Evolutionary conservation across 2,888 invertebrate species (phyloP), one percentile per base, ranked within the genome.

Genomic region (Thysanoteuthis rhombus): DNA sequence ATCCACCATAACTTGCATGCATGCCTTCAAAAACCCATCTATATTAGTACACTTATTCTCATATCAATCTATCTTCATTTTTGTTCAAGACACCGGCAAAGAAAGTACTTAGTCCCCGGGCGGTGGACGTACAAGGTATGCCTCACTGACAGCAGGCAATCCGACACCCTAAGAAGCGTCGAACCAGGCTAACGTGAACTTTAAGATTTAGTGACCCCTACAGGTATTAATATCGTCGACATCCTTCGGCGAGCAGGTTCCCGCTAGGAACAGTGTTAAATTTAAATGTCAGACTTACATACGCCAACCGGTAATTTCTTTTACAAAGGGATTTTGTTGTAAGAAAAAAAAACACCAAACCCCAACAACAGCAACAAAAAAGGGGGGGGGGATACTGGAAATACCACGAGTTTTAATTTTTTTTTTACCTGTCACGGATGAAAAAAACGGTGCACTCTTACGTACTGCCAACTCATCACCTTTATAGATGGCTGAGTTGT

Each of bases 271-370:
- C 2, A n/a, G 36, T 8, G 75, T n/a, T 75, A 75, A 36, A n/a
- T 75, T 75, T 75, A 75, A 75, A 75, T 75, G 75, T 75, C 75
- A 75, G 75, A 75, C 75, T 75, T n/a, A 75, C n/a, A 75, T 75
- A n/a, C 75, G 75, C 75, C 75, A 75, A 75, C 75, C n/a, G 16
- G n/a, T n/a, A n/a, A 36, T 12, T 36, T 75, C 75, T 36, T 36
- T 75, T 36, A 36, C 75, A 75, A 75, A 75, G 19, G 19, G 75
- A 75, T 75, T n/a, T n/a, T 75, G 75, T 36, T 36, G 75, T 75
- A 75, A 75, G 19, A 42, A 42, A 42, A 42, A 42, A 42, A 42
- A 6, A 8, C 16, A 42, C 47, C 47, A 16, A 16, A 0, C 47
- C 25, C 47, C 25, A n/a, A 47, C 16, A 47, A 47, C 4, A 47